Evolutionary conservation across 2,113 vertebrate genomes (phyloP), one percentile per base, ranked within the genome.

Genomic region (Gasterosteus aculeatus): DNA sequence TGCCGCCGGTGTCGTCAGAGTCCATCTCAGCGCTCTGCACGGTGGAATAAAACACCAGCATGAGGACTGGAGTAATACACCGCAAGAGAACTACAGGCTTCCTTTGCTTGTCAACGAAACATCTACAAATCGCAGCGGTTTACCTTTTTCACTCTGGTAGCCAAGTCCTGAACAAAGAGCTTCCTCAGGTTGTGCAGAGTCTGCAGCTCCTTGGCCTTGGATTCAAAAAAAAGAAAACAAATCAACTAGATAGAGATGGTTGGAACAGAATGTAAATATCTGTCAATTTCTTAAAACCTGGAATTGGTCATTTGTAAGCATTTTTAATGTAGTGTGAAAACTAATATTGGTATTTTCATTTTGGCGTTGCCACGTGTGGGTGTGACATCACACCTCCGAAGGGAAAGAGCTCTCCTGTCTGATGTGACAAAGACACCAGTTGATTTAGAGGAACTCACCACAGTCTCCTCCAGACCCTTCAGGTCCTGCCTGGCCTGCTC

Each of bases 111-210:
- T 47, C 38, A 35, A 29, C 5, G 0, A n/a, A n/a, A 7, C 5
- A 59, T 8, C 11, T 38, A 31, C 7, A 9, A 26, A 6, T 65
- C 41, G 42, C 1, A 18, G 7, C 0, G 7, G 0, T 54, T 91
- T 90, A 99, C 98, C 96, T 98, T 98, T 88, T 99, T 99, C 75
- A 99, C 98, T 87, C 98, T 93, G 77, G 97, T 99, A n/a, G 98
- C 97, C 85, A 99, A 86, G 91, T 99, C 98, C 85, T 99, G 97
- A 90, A 99, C 97, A 92, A 99, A 99, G 4, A 99, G 94, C 82
- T 99, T 99, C 85, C 98, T 95, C 81, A 99, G 94, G 81, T 99
- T 99, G 84, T 99, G 98, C 47, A 99, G 92, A 53, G 97, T 99
- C 93, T 99, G 98, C 76, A 99, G 96, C 88, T 99, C 98, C 91